phyloP scores from a whole-genome alignment of 2,113 vertebrate species.

The Sula dactylatra region DNA sequence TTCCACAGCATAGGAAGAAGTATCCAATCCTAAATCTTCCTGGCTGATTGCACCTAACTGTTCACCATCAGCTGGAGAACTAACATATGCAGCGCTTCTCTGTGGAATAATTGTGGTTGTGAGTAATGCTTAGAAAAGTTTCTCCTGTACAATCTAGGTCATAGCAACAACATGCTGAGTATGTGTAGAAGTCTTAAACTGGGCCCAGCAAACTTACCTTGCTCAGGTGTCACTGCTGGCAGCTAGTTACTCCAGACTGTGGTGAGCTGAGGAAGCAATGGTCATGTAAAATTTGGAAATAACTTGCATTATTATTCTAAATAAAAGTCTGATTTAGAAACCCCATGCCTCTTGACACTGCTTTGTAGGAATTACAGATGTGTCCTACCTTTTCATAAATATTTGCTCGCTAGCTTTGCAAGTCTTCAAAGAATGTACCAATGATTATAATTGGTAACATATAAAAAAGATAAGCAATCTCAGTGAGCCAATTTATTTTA shows the following conservation, averaged over 20 bases:
- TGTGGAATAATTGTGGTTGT: neutral
- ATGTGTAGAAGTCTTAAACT: neutral
- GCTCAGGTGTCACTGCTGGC: neutral
- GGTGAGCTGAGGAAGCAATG: neutral
- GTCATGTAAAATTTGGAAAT: neutral
- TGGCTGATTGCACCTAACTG: neutral
- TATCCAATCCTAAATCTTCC: neutral
- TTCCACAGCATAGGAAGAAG: neutral
- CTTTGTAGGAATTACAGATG: neutral
- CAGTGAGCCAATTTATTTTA: neutral
- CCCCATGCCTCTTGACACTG: neutral
- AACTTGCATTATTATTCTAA: neutral
- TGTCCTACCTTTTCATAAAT: constrained; percentile 12
- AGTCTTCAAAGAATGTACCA: constrained; percentile 27
- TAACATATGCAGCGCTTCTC: neutral
- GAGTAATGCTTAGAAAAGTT: neutral
- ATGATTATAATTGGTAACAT: constrained; percentile 50
- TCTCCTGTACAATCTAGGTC: neutral
- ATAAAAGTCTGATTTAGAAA: neutral
- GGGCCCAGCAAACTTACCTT: neutral
- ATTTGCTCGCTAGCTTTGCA: constrained; percentile 36
- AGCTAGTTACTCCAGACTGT: neutral
- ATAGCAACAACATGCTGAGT: neutral
- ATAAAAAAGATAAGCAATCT: constrained; percentile 61
- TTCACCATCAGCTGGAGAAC: neutral